Evolutionary conservation across 2,113 vertebrate genomes (phyloP), one percentile per base, ranked within the genome.

Genomic region (Hyaena hyaena): DNA sequence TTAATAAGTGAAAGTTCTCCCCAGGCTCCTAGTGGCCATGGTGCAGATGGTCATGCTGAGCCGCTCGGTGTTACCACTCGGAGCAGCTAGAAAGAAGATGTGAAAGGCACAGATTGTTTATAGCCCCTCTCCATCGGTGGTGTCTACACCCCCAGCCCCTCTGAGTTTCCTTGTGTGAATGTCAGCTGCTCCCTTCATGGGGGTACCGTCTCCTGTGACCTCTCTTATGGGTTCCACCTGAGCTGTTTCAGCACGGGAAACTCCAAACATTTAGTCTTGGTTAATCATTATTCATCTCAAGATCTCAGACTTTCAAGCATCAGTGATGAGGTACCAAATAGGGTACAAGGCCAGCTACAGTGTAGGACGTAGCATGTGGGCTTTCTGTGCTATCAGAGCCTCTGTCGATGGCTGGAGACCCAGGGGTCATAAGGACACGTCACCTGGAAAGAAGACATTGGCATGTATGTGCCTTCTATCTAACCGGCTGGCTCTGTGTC

Each of bases 341-440:
- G 2, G 28, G 35, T 4, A 0, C 28, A 39, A 33, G 74, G 76
- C 35, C 45, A 16, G 0, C 4, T 4, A 15, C 0, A 33, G 43
- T 1, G 4, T 2, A 55, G 33, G 84, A 33, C 4, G 6, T 2
- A 10, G 12, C 58, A 5, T 6, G 4, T 0, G 19, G 4, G 43
- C 15, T 1, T 4, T 50, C 53, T 4, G 17, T 24, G 73, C 39
- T 12, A 9, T 21, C 1, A 33, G 23, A 87, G n/a, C 9, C 68
- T 50, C 24, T 10, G 71, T 12, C 0, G 2, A 23, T 6, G 31
- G 80, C 6, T 4, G 1, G 16, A 9, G 55, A 65, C 24, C 39
- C 26, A 4, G 31, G 1, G 1, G 3, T 55, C 33, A 0, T 0
- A 11, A 55, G 3, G 15, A 33, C 50, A 33, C 0, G 1, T 35